A percentile compares a stretch with the other conserved stretches of the same genome.
These are phyloP conservation scores for Thalpophila matura DNA, from an alignment of 2,888 invertebrate genomes.

Conservation along the genomic window DNA sequence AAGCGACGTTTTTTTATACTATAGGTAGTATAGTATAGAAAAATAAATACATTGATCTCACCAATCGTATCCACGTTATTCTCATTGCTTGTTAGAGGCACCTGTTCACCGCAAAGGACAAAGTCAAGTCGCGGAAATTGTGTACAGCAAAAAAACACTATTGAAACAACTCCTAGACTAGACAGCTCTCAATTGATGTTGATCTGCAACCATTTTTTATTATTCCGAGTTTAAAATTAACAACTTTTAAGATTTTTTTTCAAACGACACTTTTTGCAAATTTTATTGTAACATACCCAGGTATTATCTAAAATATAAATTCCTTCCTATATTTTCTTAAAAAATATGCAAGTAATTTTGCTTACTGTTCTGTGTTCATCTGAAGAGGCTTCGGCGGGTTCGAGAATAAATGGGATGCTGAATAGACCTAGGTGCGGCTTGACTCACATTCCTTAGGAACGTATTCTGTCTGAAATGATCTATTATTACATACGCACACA, in stretches of 20 bases:
- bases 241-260: not conserved
- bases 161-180: constrained; percentile 66
- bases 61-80: constrained; percentile 55
- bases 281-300: too few relatives aligned
- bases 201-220: constrained; percentile 15
- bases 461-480: constrained; percentile 7
- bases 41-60: not conserved
- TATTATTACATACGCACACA: constrained; percentile 3
- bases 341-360: not conserved
- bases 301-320: too few relatives aligned
- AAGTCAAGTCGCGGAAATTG: constrained; percentile 76
- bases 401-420: constrained; percentile 13
- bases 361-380: not conserved
- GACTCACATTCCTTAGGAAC: constrained; percentile 12
- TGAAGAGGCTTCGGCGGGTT: not conserved
- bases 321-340: constrained; percentile 1
- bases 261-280: not conserved
- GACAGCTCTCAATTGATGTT: constrained; percentile 45
- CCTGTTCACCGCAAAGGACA: constrained; percentile 75
- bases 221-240: constrained; percentile 10
- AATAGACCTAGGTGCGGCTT: constrained; percentile 2
- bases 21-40: too few relatives aligned
- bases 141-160: constrained; percentile 74
- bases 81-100: constrained; percentile 62
- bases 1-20: too few relatives aligned